These are phyloP conservation scores for Anseranas semipalmata DNA, from an alignment of 2,113 vertebrate genomes.

Conservation along the genomic window DNA sequence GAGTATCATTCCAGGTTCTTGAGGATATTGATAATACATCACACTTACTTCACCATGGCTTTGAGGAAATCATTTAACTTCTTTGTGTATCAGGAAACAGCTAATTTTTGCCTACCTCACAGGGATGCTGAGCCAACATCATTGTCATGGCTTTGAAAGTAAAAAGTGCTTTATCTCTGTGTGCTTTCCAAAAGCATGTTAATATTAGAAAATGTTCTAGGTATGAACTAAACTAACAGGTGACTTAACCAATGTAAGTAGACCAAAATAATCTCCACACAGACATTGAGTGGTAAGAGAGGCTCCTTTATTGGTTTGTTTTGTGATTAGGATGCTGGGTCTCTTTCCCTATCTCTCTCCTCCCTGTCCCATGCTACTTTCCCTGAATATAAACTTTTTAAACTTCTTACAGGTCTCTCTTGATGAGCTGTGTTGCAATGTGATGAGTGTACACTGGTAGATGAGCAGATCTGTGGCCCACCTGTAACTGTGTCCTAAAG, in stretches of 20 bases:
- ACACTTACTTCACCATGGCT: not conserved
- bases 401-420: not conserved
- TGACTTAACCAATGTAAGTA: not conserved
- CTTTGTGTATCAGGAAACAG: not conserved
- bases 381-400: not conserved
- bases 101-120: slow-evolving; percentile 9
- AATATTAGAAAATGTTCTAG: not conserved
- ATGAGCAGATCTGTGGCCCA: not conserved
- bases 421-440: not conserved
- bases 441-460: not conserved
- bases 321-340: not conserved
- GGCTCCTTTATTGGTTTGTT: not conserved
- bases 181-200: slow-evolving; percentile 12
- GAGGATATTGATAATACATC: not conserved
- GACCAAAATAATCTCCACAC: not conserved
- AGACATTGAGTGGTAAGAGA: not conserved
- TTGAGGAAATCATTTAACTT: not conserved
- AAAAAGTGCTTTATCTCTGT: slow-evolving; percentile 17
- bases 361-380: not conserved
- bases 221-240: not conserved
- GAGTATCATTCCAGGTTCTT: not conserved
- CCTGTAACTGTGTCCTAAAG: not conserved
- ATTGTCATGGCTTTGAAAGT: not conserved
- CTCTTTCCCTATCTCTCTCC: not conserved
- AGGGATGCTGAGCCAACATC: not conserved